Evolutionary conservation across 1,140 invertebrate genomes (phyloP), one percentile per base, ranked within the genome.

Genomic region (Apis mellifera): DNA sequence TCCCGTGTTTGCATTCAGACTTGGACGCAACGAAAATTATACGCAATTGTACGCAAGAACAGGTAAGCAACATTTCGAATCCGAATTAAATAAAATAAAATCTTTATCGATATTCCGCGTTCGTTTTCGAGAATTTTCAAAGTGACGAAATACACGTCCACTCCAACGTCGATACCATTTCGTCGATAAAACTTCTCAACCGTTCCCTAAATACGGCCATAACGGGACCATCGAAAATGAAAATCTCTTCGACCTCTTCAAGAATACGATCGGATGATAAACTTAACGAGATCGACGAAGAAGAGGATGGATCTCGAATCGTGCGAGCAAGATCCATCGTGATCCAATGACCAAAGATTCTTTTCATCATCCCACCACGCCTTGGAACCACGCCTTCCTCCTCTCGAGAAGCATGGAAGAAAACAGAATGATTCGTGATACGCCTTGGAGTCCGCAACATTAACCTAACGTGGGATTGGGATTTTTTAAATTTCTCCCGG

Each of bases 401-500:
- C 32, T 42, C 32, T 4, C 32, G 7, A 42, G 32, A 42, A 32
- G 17, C 71, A 21, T 32, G 2, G 32, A 26, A 3, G 32, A 32
- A 17, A 21, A 48, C 66, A 11, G 32, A 78, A 78, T 9, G 11
- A 73, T 23, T 55, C 59, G 50, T 21, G n/a, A 72, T 54, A 72
- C 50, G n/a, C 52, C 42, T 32, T 42, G 23, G 5, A 21, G 13
- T n/a, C 17, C 21, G 23, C 48, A 50, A 60, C 59, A 73, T 23
- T 64, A 7, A 42, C 23, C 62, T 55, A 8, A 32, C 75, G 60
- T 54, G 23, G 42, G 23, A 57, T 50, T 64, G 76, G 86, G 84
- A 86, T 86, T 86, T 86, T 86, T 86, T 85, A 82, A 86, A 86
- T 86, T 86, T 86, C 85, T 83, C 78, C 23, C 13, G 79, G 70